These are phyloP conservation scores for Pterophyllum scalare DNA, from an alignment of 2,113 vertebrate genomes.

Conservation along the genomic window DNA sequence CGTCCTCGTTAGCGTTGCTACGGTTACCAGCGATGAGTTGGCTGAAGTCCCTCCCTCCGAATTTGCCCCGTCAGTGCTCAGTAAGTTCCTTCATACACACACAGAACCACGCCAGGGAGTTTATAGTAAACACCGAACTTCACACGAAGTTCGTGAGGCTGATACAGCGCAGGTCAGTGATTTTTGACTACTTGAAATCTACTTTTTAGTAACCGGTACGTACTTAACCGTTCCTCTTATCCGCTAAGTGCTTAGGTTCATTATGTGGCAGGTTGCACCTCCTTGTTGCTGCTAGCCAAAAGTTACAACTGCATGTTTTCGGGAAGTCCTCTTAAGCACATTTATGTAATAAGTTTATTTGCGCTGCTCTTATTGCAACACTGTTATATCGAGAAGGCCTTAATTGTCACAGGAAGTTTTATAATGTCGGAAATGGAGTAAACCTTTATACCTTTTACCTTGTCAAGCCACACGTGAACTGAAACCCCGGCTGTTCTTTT, in stretches of 20 bases:
- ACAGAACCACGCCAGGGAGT: not conserved
- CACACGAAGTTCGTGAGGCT: not conserved
- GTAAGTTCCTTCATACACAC: conserved; percentile 43
- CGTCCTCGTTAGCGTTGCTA: conserved; percentile 50
- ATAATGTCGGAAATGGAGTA: conserved; percentile 13
- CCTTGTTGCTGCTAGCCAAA: not conserved
- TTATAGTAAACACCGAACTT: conserved; percentile 6
- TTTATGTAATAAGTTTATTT: not conserved
- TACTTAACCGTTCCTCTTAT: not conserved
- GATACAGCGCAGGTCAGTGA: not conserved
- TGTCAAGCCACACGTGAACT: conserved; percentile 22
- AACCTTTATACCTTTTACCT: not conserved
- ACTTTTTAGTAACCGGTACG: conserved; percentile 39
- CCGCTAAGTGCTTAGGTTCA: not conserved
- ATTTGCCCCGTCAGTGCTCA: conserved; percentile 15
- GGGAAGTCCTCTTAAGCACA: not conserved
- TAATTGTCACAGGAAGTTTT: conserved; percentile 22
- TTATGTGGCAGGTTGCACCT: not conserved
- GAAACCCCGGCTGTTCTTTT: not conserved
- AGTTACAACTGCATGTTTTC: not conserved
- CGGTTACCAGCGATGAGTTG: conserved; percentile 35
- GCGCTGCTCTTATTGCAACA: not conserved
- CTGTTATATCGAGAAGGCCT: accelerated
- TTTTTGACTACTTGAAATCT: not conserved
- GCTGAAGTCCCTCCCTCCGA: conserved; percentile 39